A percentile compares a stretch with the other conserved stretches of the same genome.
These are phyloP conservation scores for Notothenia coriiceps DNA, from an alignment of 2,113 vertebrate species.

Conservation along the genomic window DNA sequence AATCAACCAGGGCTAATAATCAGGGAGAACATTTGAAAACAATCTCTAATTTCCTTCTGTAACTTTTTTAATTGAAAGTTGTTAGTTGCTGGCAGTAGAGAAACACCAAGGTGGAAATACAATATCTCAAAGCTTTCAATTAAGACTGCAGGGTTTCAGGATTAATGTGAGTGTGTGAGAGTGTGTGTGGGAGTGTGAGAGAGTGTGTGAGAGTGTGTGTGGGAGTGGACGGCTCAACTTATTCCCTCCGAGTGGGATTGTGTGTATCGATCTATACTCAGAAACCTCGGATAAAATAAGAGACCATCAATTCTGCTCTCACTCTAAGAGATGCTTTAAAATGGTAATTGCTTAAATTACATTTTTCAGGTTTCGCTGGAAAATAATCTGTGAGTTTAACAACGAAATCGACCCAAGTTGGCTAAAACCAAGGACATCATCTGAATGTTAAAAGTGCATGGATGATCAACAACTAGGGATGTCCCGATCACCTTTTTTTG, in stretches of 20 bases:
- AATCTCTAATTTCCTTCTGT: neutral
- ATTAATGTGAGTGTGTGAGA: conserved; percentile 17
- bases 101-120: neutral
- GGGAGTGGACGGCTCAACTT: conserved; percentile 51
- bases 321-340: conserved; percentile 25
- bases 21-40: neutral
- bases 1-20: neutral
- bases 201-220: conserved; percentile 20
- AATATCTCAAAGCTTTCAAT: neutral
- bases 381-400: neutral
- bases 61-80: no score
- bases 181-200: neutral
- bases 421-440: neutral
- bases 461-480: no score
- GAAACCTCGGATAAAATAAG: conserved; percentile 32
- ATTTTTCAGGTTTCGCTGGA: neutral
- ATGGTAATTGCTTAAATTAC: neutral
- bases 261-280: conserved; percentile 53
- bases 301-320: conserved; percentile 23
- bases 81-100: neutral
- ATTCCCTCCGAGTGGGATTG: conserved; percentile 47
- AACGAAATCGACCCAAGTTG: neutral
- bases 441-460: no score
- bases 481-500: no score
- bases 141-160: conserved; percentile 1